These are phyloP conservation scores for Actinia tenebrosa DNA, from an alignment of 64 coral and sea anemone species.

Conservation along the genomic window DNA sequence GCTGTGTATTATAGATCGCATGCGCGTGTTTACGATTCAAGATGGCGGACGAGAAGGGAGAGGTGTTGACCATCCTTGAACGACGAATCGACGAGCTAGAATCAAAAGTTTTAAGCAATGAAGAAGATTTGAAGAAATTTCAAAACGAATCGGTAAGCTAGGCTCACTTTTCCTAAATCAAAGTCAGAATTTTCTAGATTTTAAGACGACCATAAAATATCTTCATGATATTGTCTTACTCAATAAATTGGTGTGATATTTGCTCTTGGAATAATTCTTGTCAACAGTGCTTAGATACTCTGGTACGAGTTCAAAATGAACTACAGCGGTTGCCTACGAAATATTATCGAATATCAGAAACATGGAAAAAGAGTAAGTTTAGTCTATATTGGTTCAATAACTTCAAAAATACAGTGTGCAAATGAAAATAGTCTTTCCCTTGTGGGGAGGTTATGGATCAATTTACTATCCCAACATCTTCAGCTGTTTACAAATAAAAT, in stretches of 20 bases:
- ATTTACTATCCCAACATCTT: no score
- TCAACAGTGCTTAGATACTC: conserved; percentile 55
- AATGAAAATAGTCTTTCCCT: no score
- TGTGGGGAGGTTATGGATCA: no score
- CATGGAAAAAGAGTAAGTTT: conserved; percentile 73
- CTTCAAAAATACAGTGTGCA: no score
- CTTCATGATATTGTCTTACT: no score
- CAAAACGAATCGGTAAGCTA: conserved; percentile 69
- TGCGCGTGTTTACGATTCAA: background rate
- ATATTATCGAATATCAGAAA: conserved; percentile 58
- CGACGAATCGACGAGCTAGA: conserved; percentile 73
- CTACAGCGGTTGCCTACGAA: conserved; percentile 59
- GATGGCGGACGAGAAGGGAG: conserved; percentile 63
- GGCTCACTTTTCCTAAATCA: background rate
- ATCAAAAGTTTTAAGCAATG: conserved; percentile 52
- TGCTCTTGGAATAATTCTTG: background rate
- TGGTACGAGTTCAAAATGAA: conserved; percentile 61
- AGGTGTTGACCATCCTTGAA: conserved; percentile 47
- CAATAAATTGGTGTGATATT: background rate
- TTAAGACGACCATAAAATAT: background rate
- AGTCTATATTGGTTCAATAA: background rate
- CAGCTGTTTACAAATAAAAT: background rate
- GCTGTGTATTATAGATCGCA: background rate
- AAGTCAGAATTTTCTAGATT: background rate
- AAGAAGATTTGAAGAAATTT: conserved; percentile 61